Evolutionary conservation across 1,140 invertebrate species (phyloP), one percentile per base, ranked within the genome.

Genomic region (Zophobas morio): DNA sequence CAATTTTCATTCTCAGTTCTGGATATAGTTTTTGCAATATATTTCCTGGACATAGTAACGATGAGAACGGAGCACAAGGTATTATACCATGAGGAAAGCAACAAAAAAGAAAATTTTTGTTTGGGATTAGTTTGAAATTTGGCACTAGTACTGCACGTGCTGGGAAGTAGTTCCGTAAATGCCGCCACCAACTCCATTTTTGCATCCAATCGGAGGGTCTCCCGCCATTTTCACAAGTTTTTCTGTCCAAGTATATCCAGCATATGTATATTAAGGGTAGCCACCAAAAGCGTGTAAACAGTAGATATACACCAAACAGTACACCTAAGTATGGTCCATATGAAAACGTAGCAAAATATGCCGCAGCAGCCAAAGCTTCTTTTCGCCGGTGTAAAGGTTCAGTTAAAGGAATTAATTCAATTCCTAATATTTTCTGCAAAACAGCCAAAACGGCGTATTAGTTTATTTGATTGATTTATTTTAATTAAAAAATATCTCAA

Each of bases 71-170:
- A 0, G 74, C 74, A 2, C 20, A 36, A 1, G 78, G 74, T 1
- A 76, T 33, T 6, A 97, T 88, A 1, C 96, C 97, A 86, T 98
- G 97, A 1, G 96, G 97, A 87, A 96, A 96, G 70, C 91, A 91
- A 0, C 93, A 93, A 76, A 98, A 90, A 1, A 98, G 89, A 84
- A 98, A 98, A 85, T 96, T 96, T 79, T 88, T 92, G 1, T 89
- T 87, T 0, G 95, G 91, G 81, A 93, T 91, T 47, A 97, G 84
- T 3, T 97, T 94, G 0, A 86, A 88, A 0, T 95, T 96, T 86
- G 96, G 96, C 0, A 95, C 89, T 6, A 46, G 2, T 20, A 63
- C 34, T 6, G 98, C 84, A 70, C 90, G 90, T 1, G 96, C 85
- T 0, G 96, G 96, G 84, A 97, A 98, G 84, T 95, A 98, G 78